A percentile compares a stretch with the other conserved stretches of the same genome.
phyloP scores from a whole-genome alignment of 2,113 vertebrate species.

The Abramis brama region DNA sequence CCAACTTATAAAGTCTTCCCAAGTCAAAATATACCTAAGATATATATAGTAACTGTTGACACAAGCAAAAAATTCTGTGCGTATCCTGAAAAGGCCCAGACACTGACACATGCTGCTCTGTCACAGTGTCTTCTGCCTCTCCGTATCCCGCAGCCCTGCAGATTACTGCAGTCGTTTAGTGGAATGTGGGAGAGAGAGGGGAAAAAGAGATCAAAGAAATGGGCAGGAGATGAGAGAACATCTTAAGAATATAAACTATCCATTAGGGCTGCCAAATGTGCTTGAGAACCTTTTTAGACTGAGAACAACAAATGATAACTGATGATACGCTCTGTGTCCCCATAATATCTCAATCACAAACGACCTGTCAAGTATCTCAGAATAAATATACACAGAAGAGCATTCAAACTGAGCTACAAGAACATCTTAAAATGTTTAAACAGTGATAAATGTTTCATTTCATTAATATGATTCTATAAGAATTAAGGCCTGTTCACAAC shows the following conservation, averaged over 20 bases:
- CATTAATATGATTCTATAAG: too few relatives aligned
- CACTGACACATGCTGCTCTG: conserved; percentile 8
- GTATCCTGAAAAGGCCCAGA: conserved; percentile 26
- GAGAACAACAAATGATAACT: background rate
- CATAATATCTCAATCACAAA: background rate
- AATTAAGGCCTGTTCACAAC: too few relatives aligned
- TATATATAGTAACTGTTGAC: conserved; percentile 43
- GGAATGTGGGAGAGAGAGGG: background rate
- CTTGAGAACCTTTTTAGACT: background rate
- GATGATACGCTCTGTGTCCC: background rate
- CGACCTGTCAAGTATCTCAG: background rate
- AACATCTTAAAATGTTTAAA: too few relatives aligned
- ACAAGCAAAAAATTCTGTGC: conserved; percentile 43
- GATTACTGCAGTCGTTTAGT: background rate
- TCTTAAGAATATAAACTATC: conserved; percentile 11
- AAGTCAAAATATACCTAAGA: background rate
- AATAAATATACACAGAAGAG: background rate
- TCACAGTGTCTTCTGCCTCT: conserved; percentile 1
- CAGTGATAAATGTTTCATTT: too few relatives aligned
- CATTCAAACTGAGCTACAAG: background rate
- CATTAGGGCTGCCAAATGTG: background rate
- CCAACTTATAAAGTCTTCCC: background rate
- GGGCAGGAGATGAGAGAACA: background rate
- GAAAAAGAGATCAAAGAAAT: background rate
- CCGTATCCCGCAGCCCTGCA: background rate